Percentiles rank a stretch among this genome's conserved stretches.
These are phyloP conservation scores for Kryptopterus vitreolus DNA, from an alignment of 2,797 vertebrate species.

Conservation along the genomic window DNA sequence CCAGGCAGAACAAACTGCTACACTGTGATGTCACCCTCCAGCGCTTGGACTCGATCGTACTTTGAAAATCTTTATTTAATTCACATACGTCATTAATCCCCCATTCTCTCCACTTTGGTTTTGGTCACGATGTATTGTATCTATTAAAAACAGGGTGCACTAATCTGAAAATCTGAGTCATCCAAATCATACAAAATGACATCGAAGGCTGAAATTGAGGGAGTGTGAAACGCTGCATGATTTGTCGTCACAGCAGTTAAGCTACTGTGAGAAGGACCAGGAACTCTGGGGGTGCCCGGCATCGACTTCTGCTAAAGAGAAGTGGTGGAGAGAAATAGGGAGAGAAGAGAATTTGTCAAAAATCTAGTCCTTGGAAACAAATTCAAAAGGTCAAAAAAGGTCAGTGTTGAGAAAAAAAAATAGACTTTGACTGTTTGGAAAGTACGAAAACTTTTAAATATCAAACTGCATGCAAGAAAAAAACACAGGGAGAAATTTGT, in stretches of 20 bases:
- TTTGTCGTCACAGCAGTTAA: conserved; percentile 26
- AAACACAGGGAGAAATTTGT: not conserved
- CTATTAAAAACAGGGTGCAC: conserved; percentile 65
- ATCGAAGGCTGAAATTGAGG: conserved; percentile 51
- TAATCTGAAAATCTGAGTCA: conserved; percentile 75
- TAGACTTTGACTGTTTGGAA: not conserved
- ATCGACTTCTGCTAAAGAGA: conserved; percentile 20
- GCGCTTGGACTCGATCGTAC: conserved; percentile 46
- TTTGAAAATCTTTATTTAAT: conserved; percentile 54
- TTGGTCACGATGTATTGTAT: conserved; percentile 62
- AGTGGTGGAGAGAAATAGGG: conserved; percentile 20
- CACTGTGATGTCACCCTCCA: conserved; percentile 40
- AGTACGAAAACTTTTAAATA: not conserved
- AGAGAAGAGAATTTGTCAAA: conserved; percentile 10
- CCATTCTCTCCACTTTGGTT: conserved; percentile 54
- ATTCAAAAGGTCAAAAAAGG: not conserved
- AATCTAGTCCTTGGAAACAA: not conserved
- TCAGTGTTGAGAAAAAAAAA: not conserved
- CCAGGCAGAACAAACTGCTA: conserved; percentile 31
- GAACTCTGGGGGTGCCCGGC: conserved; percentile 29
- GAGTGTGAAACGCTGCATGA: not conserved
- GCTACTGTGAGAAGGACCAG: conserved; percentile 36
- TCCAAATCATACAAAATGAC: conserved; percentile 64
- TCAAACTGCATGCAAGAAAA: not conserved
- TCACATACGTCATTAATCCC: conserved; percentile 43